These are phyloP conservation scores for Itoplectis maculator DNA, from an alignment of 2,888 invertebrate species.

Conservation along the genomic window DNA sequence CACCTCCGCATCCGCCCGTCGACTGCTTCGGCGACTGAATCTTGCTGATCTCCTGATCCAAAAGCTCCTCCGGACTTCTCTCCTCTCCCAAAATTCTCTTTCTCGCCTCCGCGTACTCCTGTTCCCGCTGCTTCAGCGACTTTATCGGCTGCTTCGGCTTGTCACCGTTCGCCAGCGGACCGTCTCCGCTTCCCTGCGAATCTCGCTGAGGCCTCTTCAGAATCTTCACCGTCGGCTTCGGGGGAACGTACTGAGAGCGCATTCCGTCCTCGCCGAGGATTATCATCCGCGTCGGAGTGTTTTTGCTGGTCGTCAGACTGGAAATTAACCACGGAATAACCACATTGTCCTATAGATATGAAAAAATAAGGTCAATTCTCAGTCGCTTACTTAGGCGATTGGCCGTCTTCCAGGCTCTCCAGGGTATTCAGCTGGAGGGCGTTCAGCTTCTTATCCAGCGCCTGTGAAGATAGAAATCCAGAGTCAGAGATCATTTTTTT, in stretches of 20 bases:
- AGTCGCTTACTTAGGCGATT: conserved; percentile 77
- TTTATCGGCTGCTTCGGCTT: conserved; percentile 92
- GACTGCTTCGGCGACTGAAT: conserved; percentile 82
- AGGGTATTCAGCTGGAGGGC: conserved; percentile 80
- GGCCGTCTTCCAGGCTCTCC: conserved; percentile 78
- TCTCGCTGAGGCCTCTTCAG: conserved; percentile 89
- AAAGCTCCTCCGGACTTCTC: conserved; percentile 90
- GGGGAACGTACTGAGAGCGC: conserved; percentile 92
- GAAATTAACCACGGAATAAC: too few relatives aligned
- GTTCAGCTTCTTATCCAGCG: conserved; percentile 82
- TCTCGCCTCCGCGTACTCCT: conserved; percentile 97
- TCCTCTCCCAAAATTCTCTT: conserved; percentile 95
- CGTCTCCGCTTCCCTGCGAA: conserved; percentile 84
- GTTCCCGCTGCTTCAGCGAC: conserved; percentile 94
- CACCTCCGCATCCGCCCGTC: conserved; percentile 56
- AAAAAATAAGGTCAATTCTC: too few relatives aligned
- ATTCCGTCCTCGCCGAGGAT: conserved; percentile 92
- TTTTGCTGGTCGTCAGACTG: conserved; percentile 75
- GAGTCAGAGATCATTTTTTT: not conserved
- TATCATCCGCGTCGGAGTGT: conserved; percentile 87
- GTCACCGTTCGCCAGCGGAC: conserved; percentile 88
- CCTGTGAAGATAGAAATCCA: conserved; percentile 75
- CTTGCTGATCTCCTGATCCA: conserved; percentile 80
- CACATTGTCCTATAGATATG: too few relatives aligned
- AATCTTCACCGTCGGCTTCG: conserved; percentile 94